These are phyloP conservation scores for Callithrix jacchus DNA, from an alignment of 2,113 vertebrate species.

Conservation along the genomic window DNA sequence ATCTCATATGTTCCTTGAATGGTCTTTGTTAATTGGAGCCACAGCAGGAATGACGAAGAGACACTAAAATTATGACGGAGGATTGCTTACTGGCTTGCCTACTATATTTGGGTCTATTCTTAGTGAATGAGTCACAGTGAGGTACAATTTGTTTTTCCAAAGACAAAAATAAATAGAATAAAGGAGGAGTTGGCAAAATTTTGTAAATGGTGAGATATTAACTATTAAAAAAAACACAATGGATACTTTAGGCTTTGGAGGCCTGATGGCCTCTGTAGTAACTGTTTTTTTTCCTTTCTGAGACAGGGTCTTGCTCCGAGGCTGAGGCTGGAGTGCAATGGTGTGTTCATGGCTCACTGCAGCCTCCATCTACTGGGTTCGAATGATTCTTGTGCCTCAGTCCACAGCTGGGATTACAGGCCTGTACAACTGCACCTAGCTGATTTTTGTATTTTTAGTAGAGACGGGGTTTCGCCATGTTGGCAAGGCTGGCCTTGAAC, in stretches of 20 bases:
- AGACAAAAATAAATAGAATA: neutral
- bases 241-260: neutral
- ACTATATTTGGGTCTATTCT: neutral
- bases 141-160: neutral
- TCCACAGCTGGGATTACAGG: too few species aligned
- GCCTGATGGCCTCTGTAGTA: neutral
- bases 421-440: too few species aligned
- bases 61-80: rapidly evolving
- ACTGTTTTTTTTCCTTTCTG: too few species aligned
- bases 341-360: too few species aligned
- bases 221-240: neutral
- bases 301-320: too few species aligned
- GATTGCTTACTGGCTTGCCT: neutral
- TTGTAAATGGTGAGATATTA: neutral
- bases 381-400: too few species aligned
- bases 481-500: too few species aligned
- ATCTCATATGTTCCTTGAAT: neutral
- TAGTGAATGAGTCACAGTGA: neutral
- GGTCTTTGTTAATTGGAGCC: neutral
- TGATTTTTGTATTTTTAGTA: too few species aligned
- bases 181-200: neutral
- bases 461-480: too few species aligned
- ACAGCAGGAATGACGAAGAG: neutral
- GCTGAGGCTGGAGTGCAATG: too few species aligned
- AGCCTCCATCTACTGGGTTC: too few species aligned